These are phyloP conservation scores for Microcebus lehilahytsara DNA, from an alignment of 2,113 vertebrate genomes.

Conservation along the genomic window DNA sequence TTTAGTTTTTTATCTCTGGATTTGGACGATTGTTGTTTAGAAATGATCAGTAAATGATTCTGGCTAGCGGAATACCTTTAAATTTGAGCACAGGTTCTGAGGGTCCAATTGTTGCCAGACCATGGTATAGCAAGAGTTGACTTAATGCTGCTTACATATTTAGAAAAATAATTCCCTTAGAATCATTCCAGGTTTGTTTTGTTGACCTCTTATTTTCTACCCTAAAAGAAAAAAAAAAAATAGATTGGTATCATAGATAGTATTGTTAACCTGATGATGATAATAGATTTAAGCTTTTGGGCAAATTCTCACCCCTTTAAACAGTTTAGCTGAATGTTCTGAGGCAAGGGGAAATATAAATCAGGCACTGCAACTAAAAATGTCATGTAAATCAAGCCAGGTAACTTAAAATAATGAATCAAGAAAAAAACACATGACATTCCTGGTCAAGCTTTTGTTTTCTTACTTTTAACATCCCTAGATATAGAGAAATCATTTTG, in stretches of 20 bases:
- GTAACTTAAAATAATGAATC: neutral
- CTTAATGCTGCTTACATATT: neutral
- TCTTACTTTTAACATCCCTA: neutral
- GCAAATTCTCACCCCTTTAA: neutral
- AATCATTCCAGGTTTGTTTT: neutral
- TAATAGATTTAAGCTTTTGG: neutral
- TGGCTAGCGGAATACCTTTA: neutral
- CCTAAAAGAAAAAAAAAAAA: neutral
- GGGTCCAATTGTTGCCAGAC: neutral
- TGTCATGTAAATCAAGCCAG: neutral
- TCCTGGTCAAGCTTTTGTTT: neutral
- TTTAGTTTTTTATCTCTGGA: neutral
- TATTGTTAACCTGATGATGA: neutral
- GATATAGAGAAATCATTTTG: neutral
- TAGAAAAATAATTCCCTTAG: neutral
- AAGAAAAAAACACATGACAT: neutral
- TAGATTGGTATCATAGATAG: neutral
- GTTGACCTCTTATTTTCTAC: slow-evolving; percentile 11
- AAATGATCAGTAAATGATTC: neutral
- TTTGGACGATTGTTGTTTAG: neutral
- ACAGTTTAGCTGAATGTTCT: neutral
- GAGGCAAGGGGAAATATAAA: neutral
- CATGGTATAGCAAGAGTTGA: neutral
- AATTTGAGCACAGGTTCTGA: neutral
- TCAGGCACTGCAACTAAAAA: neutral